Conservation (phyloP, 2,797 vertebrate genomes). For the Sebastes minor region DNA sequence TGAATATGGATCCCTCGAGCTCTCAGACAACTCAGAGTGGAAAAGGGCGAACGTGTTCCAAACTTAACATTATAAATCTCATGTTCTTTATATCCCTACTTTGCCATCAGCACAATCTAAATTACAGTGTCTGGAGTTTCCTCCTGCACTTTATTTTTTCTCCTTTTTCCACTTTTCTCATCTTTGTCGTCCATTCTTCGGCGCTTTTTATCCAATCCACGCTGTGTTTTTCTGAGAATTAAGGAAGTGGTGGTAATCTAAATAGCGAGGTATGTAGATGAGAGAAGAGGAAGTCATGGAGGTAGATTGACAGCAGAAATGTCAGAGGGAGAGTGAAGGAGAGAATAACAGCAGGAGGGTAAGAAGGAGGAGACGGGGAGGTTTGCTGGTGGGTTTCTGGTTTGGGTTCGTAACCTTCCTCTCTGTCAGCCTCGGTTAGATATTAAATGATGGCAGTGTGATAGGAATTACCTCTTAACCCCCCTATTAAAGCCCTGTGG, state of each 20-base stretch:
- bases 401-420: constrained; percentile 79
- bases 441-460: constrained; percentile 79
- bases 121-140: constrained; percentile 79
- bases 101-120: constrained; percentile 77
- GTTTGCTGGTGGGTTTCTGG: constrained; percentile 72
- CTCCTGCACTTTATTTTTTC: constrained; percentile 47
- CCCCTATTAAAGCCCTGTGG: constrained; percentile 78
- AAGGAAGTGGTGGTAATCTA: constrained; percentile 4
- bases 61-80: constrained; percentile 80
- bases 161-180: constrained; percentile 38
- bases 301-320: neutral
- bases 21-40: constrained; percentile 64
- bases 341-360: constrained; percentile 43
- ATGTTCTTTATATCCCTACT: constrained; percentile 73
- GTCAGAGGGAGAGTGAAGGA: constrained; percentile 1
- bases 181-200: constrained; percentile 23
- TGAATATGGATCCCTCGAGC: constrained; percentile 66
- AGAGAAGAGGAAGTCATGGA: neutral
- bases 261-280: neutral
- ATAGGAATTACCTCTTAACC: constrained; percentile 81
- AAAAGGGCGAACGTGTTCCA: constrained; percentile 71
- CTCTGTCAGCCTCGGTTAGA: constrained; percentile 76
- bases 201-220: constrained; percentile 4
- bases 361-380: constrained; percentile 59
- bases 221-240: neutral